Conservation (phyloP, 2,113 vertebrate species). For the Cinclus cinclus region DNA sequence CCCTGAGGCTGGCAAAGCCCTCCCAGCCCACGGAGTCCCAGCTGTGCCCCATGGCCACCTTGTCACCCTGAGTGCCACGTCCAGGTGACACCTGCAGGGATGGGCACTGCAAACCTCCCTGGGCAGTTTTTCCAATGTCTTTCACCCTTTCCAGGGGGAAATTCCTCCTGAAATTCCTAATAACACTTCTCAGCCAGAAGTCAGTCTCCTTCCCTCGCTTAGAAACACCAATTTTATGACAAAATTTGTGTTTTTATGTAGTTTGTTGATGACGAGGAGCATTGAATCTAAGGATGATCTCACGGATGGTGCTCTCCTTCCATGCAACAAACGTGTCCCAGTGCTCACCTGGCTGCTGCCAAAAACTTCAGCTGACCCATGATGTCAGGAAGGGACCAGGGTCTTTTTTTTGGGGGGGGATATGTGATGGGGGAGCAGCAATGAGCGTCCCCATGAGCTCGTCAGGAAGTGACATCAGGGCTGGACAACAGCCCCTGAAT, state of each 20-base stretch:
- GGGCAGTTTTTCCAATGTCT: neutral
- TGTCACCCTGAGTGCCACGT: neutral
- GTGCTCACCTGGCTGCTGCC: accelerated
- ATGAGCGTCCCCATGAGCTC: neutral
- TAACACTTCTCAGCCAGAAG: accelerated
- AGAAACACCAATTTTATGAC: neutral
- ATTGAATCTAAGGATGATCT: neutral
- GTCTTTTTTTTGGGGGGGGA: neutral
- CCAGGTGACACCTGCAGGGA: neutral
- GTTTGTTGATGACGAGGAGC: neutral
- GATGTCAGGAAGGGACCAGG: neutral
- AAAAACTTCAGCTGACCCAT: neutral
- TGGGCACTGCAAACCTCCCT: neutral
- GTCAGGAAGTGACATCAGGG: conserved; percentile 60
- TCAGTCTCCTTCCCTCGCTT: neutral
- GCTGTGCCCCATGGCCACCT: neutral
- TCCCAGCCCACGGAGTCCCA: accelerated
- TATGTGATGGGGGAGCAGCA: neutral
- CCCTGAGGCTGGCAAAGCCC: accelerated
- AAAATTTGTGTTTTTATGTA: accelerated
- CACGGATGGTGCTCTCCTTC: neutral
- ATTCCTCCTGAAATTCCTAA: neutral
- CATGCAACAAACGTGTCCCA: accelerated
- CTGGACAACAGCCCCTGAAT: neutral
- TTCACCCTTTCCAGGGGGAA: accelerated